Evolutionary conservation across 1,140 invertebrate species (phyloP).

Genomic region (Arctopsyche grandis): DNA sequence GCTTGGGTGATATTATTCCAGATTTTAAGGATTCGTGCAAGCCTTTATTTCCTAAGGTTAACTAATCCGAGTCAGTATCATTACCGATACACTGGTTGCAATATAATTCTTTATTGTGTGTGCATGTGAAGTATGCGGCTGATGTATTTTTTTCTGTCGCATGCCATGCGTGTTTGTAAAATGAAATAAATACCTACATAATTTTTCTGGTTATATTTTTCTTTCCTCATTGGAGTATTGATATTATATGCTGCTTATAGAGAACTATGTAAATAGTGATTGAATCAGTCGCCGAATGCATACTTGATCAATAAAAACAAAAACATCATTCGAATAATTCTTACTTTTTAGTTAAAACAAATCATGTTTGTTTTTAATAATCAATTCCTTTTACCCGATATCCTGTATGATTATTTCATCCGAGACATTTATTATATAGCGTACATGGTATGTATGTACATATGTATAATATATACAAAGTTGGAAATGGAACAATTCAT

Average conservation of each 20-base stretch:
- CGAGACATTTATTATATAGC: no score
- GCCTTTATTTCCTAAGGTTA: background rate
- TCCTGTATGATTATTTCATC: no score
- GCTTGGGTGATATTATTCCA: conserved; percentile 18
- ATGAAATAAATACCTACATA: conserved; percentile 6
- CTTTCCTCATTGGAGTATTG: conserved; percentile 8
- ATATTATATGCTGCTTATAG: conserved; percentile 25
- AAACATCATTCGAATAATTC: background rate
- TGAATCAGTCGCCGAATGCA: conserved; percentile 26
- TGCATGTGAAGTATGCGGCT: background rate
- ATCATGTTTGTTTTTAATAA: background rate
- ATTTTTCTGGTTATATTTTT: conserved; percentile 19
- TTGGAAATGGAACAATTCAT: no score
- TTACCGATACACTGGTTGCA: background rate
- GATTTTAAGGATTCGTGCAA: background rate
- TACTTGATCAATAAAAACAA: conserved; percentile 37
- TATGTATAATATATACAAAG: no score
- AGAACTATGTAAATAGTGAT: conserved; percentile 35
- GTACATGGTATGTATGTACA: no score
- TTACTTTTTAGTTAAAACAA: background rate
- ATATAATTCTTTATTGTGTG: background rate
- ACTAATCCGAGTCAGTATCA: conserved; percentile 1
- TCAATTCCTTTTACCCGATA: background rate
- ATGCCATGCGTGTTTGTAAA: background rate
- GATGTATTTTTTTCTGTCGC: background rate